These are phyloP conservation scores for Gallinago solitaria DNA, from an alignment of 2,797 vertebrate genomes.

Conservation along the genomic window DNA sequence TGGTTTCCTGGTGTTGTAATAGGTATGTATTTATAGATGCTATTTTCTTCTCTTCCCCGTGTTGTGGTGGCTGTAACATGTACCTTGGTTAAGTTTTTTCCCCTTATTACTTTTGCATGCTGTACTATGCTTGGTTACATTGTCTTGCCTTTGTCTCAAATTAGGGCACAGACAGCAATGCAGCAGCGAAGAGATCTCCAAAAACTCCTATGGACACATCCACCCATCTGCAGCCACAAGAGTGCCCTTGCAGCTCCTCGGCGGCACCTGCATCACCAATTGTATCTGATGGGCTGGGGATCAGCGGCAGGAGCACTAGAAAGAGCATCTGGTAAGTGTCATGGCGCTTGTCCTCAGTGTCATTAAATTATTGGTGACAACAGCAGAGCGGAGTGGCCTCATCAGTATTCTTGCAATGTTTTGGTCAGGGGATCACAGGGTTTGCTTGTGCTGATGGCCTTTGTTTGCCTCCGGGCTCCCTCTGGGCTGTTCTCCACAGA, in stretches of 20 bases:
- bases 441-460: background rate
- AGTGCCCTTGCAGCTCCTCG: background rate
- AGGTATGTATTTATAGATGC: background rate
- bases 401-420: background rate
- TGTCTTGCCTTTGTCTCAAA: background rate
- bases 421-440: background rate
- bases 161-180: background rate
- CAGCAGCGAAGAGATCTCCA: background rate
- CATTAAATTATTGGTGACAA: background rate
- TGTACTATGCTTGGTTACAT: background rate
- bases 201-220: rapidly evolving
- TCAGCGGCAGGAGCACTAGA: background rate
- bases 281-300: background rate
- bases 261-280: background rate
- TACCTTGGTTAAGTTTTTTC: background rate
- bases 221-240: background rate
- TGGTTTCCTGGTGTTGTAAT: background rate
- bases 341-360: background rate
- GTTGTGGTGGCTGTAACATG: background rate
- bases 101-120: rapidly evolving
- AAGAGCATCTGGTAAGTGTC: background rate
- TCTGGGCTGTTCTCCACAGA: background rate
- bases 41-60: rapidly evolving
- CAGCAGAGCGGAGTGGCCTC: background rate
- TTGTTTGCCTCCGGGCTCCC: background rate